A percentile compares a stretch with the other conserved stretches of the same genome.
Conservation (phyloP, 2,113 vertebrate species). For the Erythrocercus mccallii region DNA sequence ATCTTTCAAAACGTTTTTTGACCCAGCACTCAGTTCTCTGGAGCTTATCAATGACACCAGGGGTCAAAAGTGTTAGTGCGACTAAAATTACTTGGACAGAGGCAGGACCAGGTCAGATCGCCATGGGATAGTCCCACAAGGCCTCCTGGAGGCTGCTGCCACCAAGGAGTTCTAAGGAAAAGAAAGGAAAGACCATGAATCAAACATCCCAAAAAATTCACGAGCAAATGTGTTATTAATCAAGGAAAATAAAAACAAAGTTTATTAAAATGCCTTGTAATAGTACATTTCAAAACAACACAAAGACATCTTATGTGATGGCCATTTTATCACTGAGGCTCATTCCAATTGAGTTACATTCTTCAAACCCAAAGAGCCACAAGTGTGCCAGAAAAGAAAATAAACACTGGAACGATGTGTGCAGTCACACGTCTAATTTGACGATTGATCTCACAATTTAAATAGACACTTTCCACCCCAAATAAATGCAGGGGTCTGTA, state of each 20-base stretch:
- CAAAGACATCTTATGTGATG: slow-evolving; percentile 74
- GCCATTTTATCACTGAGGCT: slow-evolving; percentile 67
- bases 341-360: slow-evolving; percentile 68
- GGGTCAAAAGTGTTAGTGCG: slow-evolving; percentile 76
- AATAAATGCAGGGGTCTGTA: slow-evolving; percentile 38
- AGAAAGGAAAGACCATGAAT: slow-evolving; percentile 86
- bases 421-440: slow-evolving; percentile 63
- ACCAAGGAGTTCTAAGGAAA: slow-evolving; percentile 90
- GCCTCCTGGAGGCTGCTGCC: slow-evolving; percentile 79
- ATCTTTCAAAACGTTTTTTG: slow-evolving; percentile 70
- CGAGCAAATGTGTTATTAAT: slow-evolving; percentile 96
- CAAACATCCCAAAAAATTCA: slow-evolving; percentile 85
- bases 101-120: slow-evolving; percentile 84
- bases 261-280: slow-evolving; percentile 90
- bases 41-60: slow-evolving; percentile 79
- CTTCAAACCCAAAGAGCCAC: slow-evolving; percentile 71
- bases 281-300: slow-evolving; percentile 76
- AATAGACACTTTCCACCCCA: slow-evolving; percentile 64
- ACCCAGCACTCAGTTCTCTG: slow-evolving; percentile 65
- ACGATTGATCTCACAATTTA: slow-evolving; percentile 67
- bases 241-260: slow-evolving; percentile 94
- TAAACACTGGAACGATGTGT: slow-evolving; percentile 71
- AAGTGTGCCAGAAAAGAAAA: slow-evolving; percentile 77
- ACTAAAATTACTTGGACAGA: slow-evolving; percentile 88
- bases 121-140: slow-evolving; percentile 85